Base-by-base conservation (phyloP, 1,140 invertebrate species). In the Meloidogyne hapla region DNA sequence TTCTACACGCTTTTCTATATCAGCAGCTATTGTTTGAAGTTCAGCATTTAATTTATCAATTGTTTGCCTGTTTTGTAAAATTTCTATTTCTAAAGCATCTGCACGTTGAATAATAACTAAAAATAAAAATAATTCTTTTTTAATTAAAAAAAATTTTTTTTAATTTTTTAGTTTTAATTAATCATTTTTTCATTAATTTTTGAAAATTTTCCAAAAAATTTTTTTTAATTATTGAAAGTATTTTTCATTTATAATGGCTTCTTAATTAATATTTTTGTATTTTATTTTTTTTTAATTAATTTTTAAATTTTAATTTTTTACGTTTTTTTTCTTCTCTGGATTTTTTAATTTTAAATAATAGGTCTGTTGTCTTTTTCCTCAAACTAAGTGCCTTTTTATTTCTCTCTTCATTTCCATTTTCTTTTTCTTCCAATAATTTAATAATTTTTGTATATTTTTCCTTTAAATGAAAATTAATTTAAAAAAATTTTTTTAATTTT, bases 391-490 rank as follows among this genome's bases (percentile, higher is more conserved):
- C 79, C 15, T 76, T 23, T 40, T 80, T 40, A 65, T 79, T 83
- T 23, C 75, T 62, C 42, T 84, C 84, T 26, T 87, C 79, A 61
- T 87, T 86, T 9, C 81, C 83, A 42, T 66, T 80, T 67, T 79
- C 77, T n/a, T 76, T 69, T 28, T 86, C 79, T 25, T 84, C 76
- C 56, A 84, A 45, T 25, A 77, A 56, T 28, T 78, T 72, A 33
- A 80, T 23, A 5, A 85, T 81, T 65, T 80, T 33, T 12, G 78
- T 56, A 40, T 84, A 84, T 18, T 77, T 82, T 25, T 76, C 40
- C 81, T 83, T n/a, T 12, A 81, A 80, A n/a, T 2, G 9, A n/a
- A 23, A 66, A 64, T 61, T 21, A 5, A 25, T 38, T 70, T n/a
- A n/a, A n/a, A n/a, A 23, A 33, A 8, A 15, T 23, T 25, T 67